Percentiles rank a stretch among this genome's conserved stretches.
Evolutionary conservation across 92 coral and sea anemone genomes (phyloP).

Genomic region (Porites divaricata): DNA sequence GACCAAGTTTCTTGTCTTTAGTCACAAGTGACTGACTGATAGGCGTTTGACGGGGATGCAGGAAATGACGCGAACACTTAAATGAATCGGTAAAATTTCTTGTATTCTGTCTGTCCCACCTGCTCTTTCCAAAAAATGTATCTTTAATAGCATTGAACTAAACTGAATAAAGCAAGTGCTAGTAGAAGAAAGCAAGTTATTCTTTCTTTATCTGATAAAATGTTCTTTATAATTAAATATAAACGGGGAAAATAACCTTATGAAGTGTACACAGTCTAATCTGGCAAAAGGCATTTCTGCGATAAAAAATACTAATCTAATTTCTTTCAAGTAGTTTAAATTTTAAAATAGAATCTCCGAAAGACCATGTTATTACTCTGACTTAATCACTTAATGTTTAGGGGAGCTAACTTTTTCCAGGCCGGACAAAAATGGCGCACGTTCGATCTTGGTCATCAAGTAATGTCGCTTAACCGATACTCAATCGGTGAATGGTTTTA

Average conservation of each 20-base stretch:
- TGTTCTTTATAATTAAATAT: conserved; percentile 12
- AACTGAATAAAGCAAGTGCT: conserved; percentile 2
- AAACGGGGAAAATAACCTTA: conserved; percentile 1
- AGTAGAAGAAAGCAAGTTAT: background rate
- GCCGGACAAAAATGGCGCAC: background rate
- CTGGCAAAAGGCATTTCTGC: background rate
- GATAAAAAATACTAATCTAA: background rate
- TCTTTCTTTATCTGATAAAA: background rate
- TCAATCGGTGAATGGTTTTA: conserved; percentile 6
- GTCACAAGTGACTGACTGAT: background rate
- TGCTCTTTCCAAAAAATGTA: conserved; percentile 11
- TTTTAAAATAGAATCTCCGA: background rate
- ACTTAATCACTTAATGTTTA: background rate
- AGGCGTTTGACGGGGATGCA: background rate
- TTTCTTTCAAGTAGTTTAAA: background rate
- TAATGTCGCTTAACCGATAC: background rate
- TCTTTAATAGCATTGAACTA: conserved; percentile 13
- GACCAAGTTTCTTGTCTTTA: background rate
- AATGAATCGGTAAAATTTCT: conserved; percentile 1
- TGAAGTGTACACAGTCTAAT: background rate
- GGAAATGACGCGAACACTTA: background rate
- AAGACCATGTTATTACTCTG: background rate
- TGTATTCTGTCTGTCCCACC: conserved; percentile 16
- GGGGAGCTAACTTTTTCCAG: background rate
- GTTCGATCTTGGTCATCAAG: background rate